A percentile compares a stretch with the other conserved stretches of the same genome.
Conservation (phyloP, 2,888 invertebrate species). For the Synergus umbraculus region DNA sequence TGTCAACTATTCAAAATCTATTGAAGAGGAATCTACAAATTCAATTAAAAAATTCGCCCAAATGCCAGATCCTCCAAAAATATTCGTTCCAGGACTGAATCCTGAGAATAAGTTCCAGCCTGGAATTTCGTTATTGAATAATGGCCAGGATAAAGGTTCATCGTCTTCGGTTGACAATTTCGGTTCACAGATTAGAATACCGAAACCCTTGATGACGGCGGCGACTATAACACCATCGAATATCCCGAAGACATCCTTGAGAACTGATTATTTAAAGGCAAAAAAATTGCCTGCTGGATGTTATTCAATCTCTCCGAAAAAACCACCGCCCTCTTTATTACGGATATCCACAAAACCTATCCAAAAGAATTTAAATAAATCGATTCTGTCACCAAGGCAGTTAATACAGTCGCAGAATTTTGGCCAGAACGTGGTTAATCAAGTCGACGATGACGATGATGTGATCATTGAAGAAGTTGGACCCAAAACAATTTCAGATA, state of each 20-base stretch:
- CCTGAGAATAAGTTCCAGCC: background rate
- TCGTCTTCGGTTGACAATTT: background rate
- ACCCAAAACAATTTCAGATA: constrained; percentile 1
- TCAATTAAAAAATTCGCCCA: background rate
- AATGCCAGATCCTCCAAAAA: background rate
- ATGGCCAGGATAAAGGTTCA: background rate
- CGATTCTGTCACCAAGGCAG: constrained; percentile 7
- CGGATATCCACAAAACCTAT: constrained; percentile 24
- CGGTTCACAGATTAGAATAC: background rate
- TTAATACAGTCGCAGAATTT: background rate
- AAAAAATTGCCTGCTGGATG: background rate
- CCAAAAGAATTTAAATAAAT: constrained; percentile 21
- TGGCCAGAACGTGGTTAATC: background rate
- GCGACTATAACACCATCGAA: constrained; percentile 16
- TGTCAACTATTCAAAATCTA: constrained; percentile 13
- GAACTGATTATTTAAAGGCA: background rate
- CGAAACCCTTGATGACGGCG: constrained; percentile 10
- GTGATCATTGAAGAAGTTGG: constrained; percentile 19
- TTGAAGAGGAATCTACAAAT: background rate
- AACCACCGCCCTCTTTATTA: constrained; percentile 17
- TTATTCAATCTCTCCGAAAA: background rate
- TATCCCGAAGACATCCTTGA: constrained; percentile 15
- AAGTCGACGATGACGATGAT: constrained; percentile 4
- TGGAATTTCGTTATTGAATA: background rate
- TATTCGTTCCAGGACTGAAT: background rate